Evolutionary conservation across 2,797 vertebrate genomes (phyloP), one percentile per base, ranked within the genome.

Genomic region (Petrocephalus schoutedeni): DNA sequence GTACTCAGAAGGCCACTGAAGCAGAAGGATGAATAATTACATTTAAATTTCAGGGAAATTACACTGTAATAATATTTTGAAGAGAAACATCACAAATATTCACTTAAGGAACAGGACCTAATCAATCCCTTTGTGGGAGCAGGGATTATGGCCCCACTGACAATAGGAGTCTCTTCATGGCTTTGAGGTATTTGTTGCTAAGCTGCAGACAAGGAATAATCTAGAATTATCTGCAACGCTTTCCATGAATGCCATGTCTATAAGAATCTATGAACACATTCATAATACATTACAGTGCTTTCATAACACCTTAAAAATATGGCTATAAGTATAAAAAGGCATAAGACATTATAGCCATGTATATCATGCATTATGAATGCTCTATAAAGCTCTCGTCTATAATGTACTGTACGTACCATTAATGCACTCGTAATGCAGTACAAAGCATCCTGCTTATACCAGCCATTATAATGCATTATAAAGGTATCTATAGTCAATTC

Each of bases 1-100:
- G 21, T 41, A 5, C n/a, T 56, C 54, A 85, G 32, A 41, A 32
- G 23, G 56, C 23, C 53, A 53, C 51, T 83, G 49, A 83, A 28
- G 83, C 83, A 85, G 83, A 56, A 58, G 32, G n/a, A 85, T 41
- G 84, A 85, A 36, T 56, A 36, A 85, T 85, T 41, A 85, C n/a
- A 57, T 85, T 85, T 85, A 85, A 85, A 85, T 85, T 36, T 36
- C 28, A 85, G 53, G 84, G 54, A 85, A 85, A 59, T 58, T n/a
- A 58, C 84, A 85, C 28, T 28, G 54, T 85, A 57, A 85, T 57
- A 58, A 57, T 57, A 57, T 57, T 85, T 36, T 58, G 23, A 36
- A 28, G 58, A 85, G 23, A 85, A 85, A 28, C 56, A 85, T 59
- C 53, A 85, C 28, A 59, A 85, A 85, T 57, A 85, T 85, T 85